Evolutionary conservation across 1,140 invertebrate species (phyloP).

Genomic region (Diorhabda elongata): DNA sequence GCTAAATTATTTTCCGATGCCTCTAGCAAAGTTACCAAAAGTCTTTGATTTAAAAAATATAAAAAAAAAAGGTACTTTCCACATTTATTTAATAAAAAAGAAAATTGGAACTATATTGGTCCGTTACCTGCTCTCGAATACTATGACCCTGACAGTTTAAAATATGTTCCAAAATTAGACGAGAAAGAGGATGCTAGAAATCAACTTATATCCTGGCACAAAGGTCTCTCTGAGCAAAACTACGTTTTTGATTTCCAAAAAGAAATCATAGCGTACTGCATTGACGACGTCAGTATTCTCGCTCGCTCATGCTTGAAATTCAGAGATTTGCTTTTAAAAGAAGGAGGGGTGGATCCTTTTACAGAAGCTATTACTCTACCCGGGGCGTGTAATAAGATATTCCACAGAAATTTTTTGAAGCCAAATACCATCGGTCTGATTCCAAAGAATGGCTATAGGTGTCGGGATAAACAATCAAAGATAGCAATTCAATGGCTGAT

Average conservation of each 20-base stretch:
- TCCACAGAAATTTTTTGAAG: neutral
- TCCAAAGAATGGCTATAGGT: neutral
- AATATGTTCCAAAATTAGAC: neutral
- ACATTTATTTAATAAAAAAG: conserved; percentile 23
- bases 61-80: conserved; percentile 26
- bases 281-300: neutral
- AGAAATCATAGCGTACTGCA: neutral
- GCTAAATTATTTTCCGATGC: conserved; percentile 18
- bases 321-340: conserved; percentile 5
- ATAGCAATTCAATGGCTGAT: conserved; percentile 7
- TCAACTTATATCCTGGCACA: neutral
- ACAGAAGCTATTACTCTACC: conserved; percentile 10
- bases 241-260: conserved; percentile 7
- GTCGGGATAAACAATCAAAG: neutral
- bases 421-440: too few species aligned
- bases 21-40: conserved; percentile 17
- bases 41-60: conserved; percentile 10
- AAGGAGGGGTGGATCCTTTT: conserved; percentile 3
- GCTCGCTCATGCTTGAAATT: neutral
- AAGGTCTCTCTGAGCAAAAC: neutral
- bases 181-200: neutral
- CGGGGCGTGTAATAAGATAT: neutral
- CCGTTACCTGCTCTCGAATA: conserved; percentile 13
- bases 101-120: conserved; percentile 21
- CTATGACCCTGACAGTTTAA: conserved; percentile 21